Base-by-base conservation (phyloP, 2,797 vertebrate genomes). In the Melanotaenia nigrans region DNA sequence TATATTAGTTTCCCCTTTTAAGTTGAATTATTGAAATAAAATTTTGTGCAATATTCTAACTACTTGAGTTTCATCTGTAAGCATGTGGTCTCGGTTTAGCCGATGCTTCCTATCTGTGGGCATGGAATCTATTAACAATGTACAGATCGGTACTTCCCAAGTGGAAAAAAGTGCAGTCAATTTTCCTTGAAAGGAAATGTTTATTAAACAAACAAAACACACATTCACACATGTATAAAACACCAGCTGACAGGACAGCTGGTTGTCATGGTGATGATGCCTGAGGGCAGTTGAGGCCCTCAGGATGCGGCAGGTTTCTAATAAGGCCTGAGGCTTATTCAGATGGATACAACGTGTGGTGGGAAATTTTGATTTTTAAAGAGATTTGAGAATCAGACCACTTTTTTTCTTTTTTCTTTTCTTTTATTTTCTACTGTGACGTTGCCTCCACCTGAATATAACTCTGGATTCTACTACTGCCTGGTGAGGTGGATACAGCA, bases 171-270 rank as follows among this genome's bases (percentile, higher is more conserved):
- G 32, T 30, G 68, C 2, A 3, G 57, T 65, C 59, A 70, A 65
- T 20, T 56, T 32, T 91, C 87, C 88, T 85, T 88, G 57, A 85
- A 66, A 89, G 91, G 91, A 93, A 91, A 85, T 81, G 68, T 94
- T 94, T 94, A 93, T 92, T 95, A 90, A 91, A 91, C 89, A 93
- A 92, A 90, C 79, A 25, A 81, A 82, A 90, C 84, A 89, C 87
- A 90, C 92, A 91, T 91, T 90, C 91, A 90, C 79, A 92, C 87
- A 89, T 83, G 92, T 94, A 95, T 92, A 95, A 95, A 95, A 95
- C 74, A 83, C 86, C 91, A 89, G 90, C 90, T 85, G 87, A 88
- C 81, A 71, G 79, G 88, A 81, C 91, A 87, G 91, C 90, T 92
- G 89, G 83, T 89, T 89, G 75, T 88, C 90, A 88, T 88, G 90